phyloP scores from a whole-genome alignment of 2,888 invertebrate species.

The Elysia crispata region DNA sequence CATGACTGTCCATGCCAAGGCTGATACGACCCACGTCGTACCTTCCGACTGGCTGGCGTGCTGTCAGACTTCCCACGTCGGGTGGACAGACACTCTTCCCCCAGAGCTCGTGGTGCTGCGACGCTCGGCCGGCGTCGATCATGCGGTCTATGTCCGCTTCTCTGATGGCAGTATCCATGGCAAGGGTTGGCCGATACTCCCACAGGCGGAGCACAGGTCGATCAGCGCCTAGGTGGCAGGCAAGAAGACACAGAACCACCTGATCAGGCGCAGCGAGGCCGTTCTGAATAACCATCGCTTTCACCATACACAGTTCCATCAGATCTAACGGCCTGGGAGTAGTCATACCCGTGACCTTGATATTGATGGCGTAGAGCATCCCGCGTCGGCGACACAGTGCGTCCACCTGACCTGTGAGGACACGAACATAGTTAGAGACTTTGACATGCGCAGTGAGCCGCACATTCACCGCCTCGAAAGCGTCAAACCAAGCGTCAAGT shows the following conservation, averaged over 20 bases:
- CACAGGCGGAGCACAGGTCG: constrained; percentile 67
- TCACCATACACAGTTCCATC: constrained; percentile 66
- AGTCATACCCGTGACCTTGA: constrained; percentile 66
- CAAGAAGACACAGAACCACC: constrained; percentile 59
- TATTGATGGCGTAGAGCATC: constrained; percentile 59
- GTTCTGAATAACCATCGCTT: constrained; percentile 68
- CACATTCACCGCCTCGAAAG: constrained; percentile 66
- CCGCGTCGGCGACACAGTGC: constrained; percentile 60
- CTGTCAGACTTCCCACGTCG: constrained; percentile 12
- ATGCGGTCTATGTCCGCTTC: constrained; percentile 67
- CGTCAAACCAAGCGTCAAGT: constrained; percentile 65
- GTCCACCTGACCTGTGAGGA: constrained; percentile 65
- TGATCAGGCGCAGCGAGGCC: constrained; percentile 62
- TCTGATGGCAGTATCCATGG: constrained; percentile 65
- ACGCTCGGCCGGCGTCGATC: constrained; percentile 67
- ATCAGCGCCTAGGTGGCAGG: constrained; percentile 63
- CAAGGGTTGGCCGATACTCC: constrained; percentile 63
- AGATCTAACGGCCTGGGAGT: constrained; percentile 67
- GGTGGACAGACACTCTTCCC: constrained; percentile 54
- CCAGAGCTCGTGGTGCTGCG: constrained; percentile 68
- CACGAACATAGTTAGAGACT: constrained; percentile 67
- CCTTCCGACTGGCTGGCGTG: background rate
- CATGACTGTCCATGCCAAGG: background rate
- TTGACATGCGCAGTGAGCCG: constrained; percentile 67
- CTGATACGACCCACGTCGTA: background rate